These are phyloP conservation scores for Silurus glanis DNA, from an alignment of 2,113 vertebrate genomes.

Conservation along the genomic window DNA sequence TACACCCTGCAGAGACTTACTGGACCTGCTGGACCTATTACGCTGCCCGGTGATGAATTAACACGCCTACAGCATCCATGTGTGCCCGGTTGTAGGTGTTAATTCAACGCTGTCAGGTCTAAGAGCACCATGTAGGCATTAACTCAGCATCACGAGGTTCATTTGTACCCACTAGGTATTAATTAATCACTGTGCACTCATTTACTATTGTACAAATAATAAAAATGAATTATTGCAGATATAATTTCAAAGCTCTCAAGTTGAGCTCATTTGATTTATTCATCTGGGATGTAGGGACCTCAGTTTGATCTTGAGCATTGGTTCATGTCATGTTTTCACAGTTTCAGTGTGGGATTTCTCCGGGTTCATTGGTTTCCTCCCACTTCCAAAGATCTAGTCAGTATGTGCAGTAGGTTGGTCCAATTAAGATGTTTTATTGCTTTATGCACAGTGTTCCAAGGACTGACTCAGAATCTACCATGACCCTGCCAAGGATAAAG, in stretches of 20 bases:
- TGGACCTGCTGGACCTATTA: background rate
- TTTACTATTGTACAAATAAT: background rate
- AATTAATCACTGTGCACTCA: background rate
- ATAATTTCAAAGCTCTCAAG: background rate
- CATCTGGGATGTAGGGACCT: background rate
- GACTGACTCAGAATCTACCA: background rate
- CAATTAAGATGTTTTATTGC: background rate
- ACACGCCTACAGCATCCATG: background rate
- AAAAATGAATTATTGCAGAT: background rate
- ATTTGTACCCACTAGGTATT: background rate
- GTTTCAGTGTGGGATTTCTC: background rate
- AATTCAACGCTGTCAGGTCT: background rate
- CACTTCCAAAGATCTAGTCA: background rate
- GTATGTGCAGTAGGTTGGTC: background rate
- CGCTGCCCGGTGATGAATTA: background rate
- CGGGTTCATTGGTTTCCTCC: background rate
- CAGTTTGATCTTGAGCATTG: background rate
- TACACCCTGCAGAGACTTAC: background rate
- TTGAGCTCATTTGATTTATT: background rate
- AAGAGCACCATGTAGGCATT: background rate
- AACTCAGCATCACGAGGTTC: background rate
- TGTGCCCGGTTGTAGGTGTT: background rate
- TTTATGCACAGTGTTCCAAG: background rate
- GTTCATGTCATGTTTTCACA: background rate
- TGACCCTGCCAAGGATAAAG: background rate